Base-by-base conservation (phyloP, 2,797 vertebrate genomes). In the Sardinella longiceps region DNA sequence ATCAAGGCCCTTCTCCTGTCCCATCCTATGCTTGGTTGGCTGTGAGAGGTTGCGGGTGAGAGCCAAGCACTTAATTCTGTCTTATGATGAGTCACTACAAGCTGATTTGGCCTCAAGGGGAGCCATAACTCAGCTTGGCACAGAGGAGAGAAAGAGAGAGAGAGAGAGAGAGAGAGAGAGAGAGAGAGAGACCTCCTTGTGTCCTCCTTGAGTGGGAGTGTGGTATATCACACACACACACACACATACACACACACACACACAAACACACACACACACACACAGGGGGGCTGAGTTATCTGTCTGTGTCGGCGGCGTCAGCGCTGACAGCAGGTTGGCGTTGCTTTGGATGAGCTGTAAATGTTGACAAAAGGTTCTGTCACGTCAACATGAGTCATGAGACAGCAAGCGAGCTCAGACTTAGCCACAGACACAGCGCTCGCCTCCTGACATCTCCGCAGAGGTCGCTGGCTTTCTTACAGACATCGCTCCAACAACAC, bases 321-420 rank as follows among this genome's bases (percentile, higher is more conserved):
- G 18, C 33, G 2, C 30, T 74, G 66, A 74, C 66, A 74, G 66
- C 33, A 74, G 66, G 66, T 74, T 74, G 66, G 66, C 66, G 15
- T 74, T 74, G 37, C 7, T 7, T 20, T 18, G 6, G 14, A 74
- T 18, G 33, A 33, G 30, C 66, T 37, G 66, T 28, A 74, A 74
- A 37, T 30, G 30, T 20, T 20, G 66, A 74, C 12, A 74, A 74
- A 74, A 74, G 30, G 66, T 3, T 33, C 66, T 74, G 66, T 74
- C 66, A 37, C 14, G 10, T 37, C 33, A 12, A 37, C 18, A 14
- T 74, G 66, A 74, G 30, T 74, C 30, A 70, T 14, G 30, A 30
- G 28, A 2, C 3, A 6, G 58, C 11, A 33, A 33, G 25, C 28
- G 25, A 33, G 28, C 60, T 30, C 3, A 66, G 23, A 30, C 11